Evolutionary conservation across 2,797 vertebrate species (phyloP), one percentile per base, ranked within the genome.

Genomic region (Danio choprae): DNA sequence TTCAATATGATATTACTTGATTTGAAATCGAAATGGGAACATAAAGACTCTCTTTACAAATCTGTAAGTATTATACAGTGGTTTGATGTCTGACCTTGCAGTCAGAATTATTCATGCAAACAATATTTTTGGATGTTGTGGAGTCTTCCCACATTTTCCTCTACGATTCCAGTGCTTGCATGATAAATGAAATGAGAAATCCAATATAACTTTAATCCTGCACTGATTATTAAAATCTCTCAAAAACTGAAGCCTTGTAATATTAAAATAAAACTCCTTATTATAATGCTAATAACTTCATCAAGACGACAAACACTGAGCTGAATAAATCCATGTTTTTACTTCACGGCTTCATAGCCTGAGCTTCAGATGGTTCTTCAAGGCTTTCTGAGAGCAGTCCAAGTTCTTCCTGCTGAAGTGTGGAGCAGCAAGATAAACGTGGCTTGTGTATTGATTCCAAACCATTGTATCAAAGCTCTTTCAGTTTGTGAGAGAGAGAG

Each of bases 401-500:
- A 56, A 55, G n/a, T 43, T 8, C 16, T 63, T 63, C 62, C 44
- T 20, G 15, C 16, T 16, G 50, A 41, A 29, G 48, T 20, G 16
- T 62, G 7, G 18, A 65, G 48, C 20, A 62, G 38, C 7, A 0
- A 56, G 53, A 58, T 44, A 44, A 43, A 51, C 4, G 4, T 55
- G 18, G 48, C 20, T 55, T 43, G 38, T 65, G 50, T 76, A 76
- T 76, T 65, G 74, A 76, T 76, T 64, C 38, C 36, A 43, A 38
- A 64, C 48, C 50, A 40, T 41, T 74, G 22, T 40, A 22, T 76
- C 60, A 76, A 76, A 65, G 74, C 60, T 43, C 46, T 43, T 75
- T 64, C 15, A 13, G 48, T 53, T 53, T 76, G 40, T 53, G 8
- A 53, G 48, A 64, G 36, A 22, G 11, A 55, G n/a, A 64, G 76